Evolutionary conservation across 1,140 invertebrate genomes (phyloP), one percentile per base, ranked within the genome.

Genomic region (Triops cancriformis): DNA sequence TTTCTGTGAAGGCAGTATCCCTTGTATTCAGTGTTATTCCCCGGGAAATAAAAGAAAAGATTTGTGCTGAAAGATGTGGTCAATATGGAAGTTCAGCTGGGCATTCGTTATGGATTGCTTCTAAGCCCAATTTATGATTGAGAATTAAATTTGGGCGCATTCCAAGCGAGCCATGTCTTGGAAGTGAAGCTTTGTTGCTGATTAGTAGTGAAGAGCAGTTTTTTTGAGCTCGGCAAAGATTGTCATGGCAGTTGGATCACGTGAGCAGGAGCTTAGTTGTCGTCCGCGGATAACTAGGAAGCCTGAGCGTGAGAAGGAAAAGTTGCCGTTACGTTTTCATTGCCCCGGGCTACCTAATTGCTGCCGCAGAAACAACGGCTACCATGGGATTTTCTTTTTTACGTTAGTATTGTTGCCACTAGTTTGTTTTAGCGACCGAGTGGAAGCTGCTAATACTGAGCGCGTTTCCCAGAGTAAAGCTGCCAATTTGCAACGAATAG

Each of bases 401-500:
- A 64, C 51, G 23, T 64, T 64, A 23, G 14, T 64, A 23, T 64
- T 64, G 51, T 23, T 64, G 23, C 51, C 51, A 23, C 51, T 64
- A 18, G 18, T 64, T 64, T 64, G 51, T 64, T 64, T 23, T 23
- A 18, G 23, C 51, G 23, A 64, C 14, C 23, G 10, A 23, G 51
- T 23, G 14, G 51, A 23, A 9, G 51, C 51, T 18, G 23, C 51
- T 64, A 23, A 18, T 23, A 18, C 23, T 23, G 51, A 0, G 18
- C 51, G 4, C 51, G 14, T 23, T 18, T 23, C 51, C 7, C 18
- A 23, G 23, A 64, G 51, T 64, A 64, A 64, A 64, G 51, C 51
- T 64, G 51, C 51, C 51, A 64, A 64, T 64, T 64, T 64, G 51
- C 51, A 64, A 64, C 51, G 51, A 23, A 64, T 10, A 64, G 51